phyloP scores from a whole-genome alignment of 2,797 vertebrate genomes.

The Danio tinwini region DNA sequence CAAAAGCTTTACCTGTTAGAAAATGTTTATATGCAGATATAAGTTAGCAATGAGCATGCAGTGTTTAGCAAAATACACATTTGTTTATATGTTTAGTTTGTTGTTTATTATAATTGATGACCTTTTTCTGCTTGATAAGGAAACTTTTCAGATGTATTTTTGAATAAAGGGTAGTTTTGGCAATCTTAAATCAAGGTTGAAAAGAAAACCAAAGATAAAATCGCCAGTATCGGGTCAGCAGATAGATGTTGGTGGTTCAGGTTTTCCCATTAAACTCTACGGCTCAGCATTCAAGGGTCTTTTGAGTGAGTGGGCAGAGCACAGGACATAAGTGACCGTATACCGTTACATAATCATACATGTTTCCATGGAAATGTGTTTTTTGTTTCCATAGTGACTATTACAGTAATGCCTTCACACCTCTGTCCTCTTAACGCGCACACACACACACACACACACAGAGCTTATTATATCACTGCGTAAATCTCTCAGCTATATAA shows the following conservation, averaged over 20 bases:
- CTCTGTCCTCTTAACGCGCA: conserved; percentile 46
- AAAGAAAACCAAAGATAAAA: background rate
- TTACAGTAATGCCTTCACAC: conserved; percentile 32
- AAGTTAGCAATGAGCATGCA: too few species aligned
- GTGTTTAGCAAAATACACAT: background rate
- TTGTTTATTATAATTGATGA: background rate
- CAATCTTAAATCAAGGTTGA: background rate
- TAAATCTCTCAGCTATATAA: background rate
- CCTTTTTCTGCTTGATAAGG: too few species aligned
- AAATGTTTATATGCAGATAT: too few species aligned
- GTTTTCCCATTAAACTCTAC: background rate
- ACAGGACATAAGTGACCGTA: conserved; percentile 45
- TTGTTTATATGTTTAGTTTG: background rate
- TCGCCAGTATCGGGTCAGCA: background rate
- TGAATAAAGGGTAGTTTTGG: background rate
- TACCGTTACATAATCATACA: conserved; percentile 70
- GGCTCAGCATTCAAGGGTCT: background rate
- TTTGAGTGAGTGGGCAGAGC: conserved; percentile 15
- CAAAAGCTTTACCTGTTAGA: too few species aligned
- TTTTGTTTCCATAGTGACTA: conserved; percentile 76
- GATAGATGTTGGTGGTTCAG: background rate
- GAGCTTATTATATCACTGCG: conserved; percentile 6
- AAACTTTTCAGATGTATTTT: conserved; percentile 12
- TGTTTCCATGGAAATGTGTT: conserved; percentile 76
- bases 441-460: background rate